Base-by-base conservation (phyloP, 64 coral and sea anemone species). In the Stichodactyla mertensii region DNA sequence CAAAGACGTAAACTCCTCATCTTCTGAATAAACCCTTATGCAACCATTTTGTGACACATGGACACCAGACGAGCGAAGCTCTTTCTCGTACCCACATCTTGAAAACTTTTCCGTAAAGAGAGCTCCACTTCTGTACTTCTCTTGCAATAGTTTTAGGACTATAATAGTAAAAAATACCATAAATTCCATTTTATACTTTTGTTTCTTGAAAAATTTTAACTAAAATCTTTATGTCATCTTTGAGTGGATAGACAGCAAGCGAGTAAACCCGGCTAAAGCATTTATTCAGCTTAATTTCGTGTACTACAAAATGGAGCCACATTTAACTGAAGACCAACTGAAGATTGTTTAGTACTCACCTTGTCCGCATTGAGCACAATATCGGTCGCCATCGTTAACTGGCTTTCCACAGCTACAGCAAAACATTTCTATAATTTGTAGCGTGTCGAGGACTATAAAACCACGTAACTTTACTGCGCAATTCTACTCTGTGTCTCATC, bases 81-180 rank as follows among this genome's bases (percentile, higher is more conserved):
- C 66, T 70, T 70, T 70, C 66, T 70, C 66, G 66, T 9, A 70
- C 66, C 66, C 66, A 70, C 66, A 70, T 70, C 66, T 70, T 70
- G 66, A 64, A 22, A 23, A 70, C 66, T 70, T 70, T 70, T 70
- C 66, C 66, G 66, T 70, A 70, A 70, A 70, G 66, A 70, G 66
- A 70, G 66, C 66, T 24, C 19, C 52, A 55, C 54, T 87, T 66
- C 62, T 16, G 62, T 66, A 66, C 62, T 66, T 66, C 62, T 66
- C 62, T 66, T 66, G 62, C 62, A 66, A 66, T 19, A 66, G 13
- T 66, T 66, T 66, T 66, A 4, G 19, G 62, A 20, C 18, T 66
- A 66, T 66, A 16, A 66, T 66, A 66, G 19, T n/a, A 66, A 66
- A 66, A 66, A 66, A 66, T 66, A 20, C 62, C 62, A 66, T 66